These are phyloP conservation scores for Peromyscus aztecus DNA, from an alignment of 2,797 vertebrate species.

Conservation along the genomic window DNA sequence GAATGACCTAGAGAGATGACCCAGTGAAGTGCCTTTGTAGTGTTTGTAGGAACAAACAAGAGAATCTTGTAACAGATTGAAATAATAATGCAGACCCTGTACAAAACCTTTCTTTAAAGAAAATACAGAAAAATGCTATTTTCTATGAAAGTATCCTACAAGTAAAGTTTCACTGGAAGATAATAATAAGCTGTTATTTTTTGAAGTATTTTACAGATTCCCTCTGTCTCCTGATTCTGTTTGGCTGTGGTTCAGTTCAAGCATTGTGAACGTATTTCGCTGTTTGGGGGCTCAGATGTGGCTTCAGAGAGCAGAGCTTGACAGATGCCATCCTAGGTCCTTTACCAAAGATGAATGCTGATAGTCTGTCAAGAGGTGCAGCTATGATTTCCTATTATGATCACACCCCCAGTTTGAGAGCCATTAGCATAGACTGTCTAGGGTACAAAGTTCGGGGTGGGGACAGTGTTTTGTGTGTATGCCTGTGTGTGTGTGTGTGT, in stretches of 20 bases:
- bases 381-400: neutral
- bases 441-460: neutral
- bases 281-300: conserved; percentile 12
- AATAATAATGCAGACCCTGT: conserved; percentile 25
- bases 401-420: neutral
- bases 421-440: neutral
- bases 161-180: conserved; percentile 24
- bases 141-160: conserved; percentile 38
- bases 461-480: no score
- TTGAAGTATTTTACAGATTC: conserved; percentile 4
- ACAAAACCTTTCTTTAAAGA: conserved; percentile 20
- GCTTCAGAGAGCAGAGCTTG: neutral
- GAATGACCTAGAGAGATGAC: neutral
- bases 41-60: conserved; percentile 22
- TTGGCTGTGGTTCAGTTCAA: neutral
- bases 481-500: neutral
- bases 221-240: neutral
- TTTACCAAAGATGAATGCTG: neutral
- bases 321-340: neutral
- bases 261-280: neutral
- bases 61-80: neutral
- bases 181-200: conserved; percentile 16
- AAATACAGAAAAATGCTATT: conserved; percentile 4
- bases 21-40: neutral
- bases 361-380: neutral